Percentiles rank a stretch among this genome's conserved stretches.
phyloP scores from a whole-genome alignment of 2,888 invertebrate species.

The Acanthopleura granulata region DNA sequence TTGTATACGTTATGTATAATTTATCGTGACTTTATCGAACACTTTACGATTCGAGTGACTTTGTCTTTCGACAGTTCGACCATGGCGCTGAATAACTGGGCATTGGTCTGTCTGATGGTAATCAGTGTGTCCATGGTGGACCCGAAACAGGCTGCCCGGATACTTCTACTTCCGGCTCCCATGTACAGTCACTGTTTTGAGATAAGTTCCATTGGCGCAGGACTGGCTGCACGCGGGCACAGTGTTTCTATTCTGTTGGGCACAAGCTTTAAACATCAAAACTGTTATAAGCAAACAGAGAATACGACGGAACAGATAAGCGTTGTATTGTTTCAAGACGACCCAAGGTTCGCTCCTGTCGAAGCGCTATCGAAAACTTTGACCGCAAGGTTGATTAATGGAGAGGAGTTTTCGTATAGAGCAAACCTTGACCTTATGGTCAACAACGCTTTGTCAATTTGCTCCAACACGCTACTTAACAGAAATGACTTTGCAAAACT shows the following conservation, averaged over 20 bases:
- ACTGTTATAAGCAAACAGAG: not conserved
- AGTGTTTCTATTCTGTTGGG: conserved; percentile 13
- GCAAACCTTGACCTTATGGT: not conserved
- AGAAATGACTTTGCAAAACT: not conserved
- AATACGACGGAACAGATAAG: not conserved
- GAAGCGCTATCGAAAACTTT: too few species aligned
- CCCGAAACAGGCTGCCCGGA: not conserved
- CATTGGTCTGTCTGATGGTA: too few species aligned
- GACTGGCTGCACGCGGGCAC: conserved; percentile 23
- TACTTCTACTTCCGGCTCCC: conserved; percentile 21
- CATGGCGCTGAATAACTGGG: too few species aligned
- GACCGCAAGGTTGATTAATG: too few species aligned
- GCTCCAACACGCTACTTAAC: not conserved
- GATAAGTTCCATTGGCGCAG: conserved; percentile 18
- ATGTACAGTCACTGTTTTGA: conserved; percentile 20
- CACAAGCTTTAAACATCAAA: not conserved
- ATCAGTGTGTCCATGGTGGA: too few species aligned
- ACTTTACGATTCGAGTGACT: too few species aligned
- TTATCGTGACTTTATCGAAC: too few species aligned
- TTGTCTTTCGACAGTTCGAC: too few species aligned
- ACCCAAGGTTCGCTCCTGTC: not conserved
- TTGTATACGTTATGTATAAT: too few species aligned
- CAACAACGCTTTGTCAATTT: not conserved
- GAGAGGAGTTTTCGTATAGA: too few species aligned
- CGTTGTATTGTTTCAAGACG: not conserved